Conservation (phyloP, 2,888 invertebrate genomes). For the Tridacna crocea region DNA sequence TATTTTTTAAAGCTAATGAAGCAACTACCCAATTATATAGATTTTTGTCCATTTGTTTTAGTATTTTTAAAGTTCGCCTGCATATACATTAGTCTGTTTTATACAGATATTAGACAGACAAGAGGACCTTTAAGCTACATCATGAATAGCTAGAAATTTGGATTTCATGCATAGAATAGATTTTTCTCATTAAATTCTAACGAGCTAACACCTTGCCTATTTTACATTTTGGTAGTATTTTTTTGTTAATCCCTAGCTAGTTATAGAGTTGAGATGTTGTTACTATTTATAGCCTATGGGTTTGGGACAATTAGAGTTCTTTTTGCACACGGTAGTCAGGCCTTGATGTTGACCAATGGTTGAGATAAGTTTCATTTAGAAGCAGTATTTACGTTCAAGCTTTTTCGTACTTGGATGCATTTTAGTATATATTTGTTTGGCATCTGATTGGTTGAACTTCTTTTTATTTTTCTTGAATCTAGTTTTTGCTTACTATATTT, state of each 20-base stretch:
- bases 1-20: background rate
- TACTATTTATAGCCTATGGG: background rate
- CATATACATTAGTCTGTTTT: too few species aligned
- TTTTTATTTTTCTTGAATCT: too few species aligned
- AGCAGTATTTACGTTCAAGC: conserved; percentile 24
- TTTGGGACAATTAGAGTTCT: background rate
- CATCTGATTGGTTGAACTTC: conserved; percentile 20
- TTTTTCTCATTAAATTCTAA: background rate
- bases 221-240: conserved; percentile 14
- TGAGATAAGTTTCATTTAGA: conserved; percentile 9
- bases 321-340: conserved; percentile 64
- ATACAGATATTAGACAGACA: too few species aligned
- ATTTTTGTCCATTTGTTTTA: too few species aligned
- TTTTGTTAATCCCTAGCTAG: background rate
- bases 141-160: too few species aligned
- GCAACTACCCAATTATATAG: background rate
- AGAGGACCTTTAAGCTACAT: too few species aligned
- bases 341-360: conserved; percentile 43
- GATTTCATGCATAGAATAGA: conserved; percentile 1
- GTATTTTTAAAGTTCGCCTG: too few species aligned
- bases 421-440: conserved; percentile 14
- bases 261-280: background rate
- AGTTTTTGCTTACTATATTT: too few species aligned
- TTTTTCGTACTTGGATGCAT: conserved; percentile 1
- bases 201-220: conserved; percentile 7